A percentile compares a stretch with the other conserved stretches of the same genome.
These are phyloP conservation scores for Philonicus albiceps DNA, from an alignment of 2,888 invertebrate species.

Conservation along the genomic window DNA sequence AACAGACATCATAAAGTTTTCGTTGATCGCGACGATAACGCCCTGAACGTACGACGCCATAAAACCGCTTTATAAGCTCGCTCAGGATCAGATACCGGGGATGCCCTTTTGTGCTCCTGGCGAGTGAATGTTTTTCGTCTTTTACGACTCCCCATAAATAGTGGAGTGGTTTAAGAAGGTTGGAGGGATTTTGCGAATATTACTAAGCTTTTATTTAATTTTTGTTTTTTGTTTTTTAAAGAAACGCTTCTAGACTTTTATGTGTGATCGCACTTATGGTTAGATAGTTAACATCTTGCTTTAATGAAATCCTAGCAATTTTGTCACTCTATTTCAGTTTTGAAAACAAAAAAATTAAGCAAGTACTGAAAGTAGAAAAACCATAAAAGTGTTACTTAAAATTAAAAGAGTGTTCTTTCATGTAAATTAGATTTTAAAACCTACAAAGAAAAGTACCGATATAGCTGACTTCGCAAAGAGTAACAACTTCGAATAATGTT, in stretches of 20 bases:
- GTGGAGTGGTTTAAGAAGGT: background rate
- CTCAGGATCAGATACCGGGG: background rate
- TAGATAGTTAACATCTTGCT: background rate
- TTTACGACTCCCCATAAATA: background rate
- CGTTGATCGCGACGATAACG: constrained; percentile 2
- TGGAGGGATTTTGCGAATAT: background rate
- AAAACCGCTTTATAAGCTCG: constrained; percentile 3
- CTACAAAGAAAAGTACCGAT: too few species aligned
- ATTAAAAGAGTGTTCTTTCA: too few species aligned
- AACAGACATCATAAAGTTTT: constrained; percentile 11
- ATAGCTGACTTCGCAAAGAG: too few species aligned
- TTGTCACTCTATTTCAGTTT: background rate
- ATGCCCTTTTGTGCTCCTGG: background rate
- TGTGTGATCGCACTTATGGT: background rate
- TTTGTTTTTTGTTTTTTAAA: background rate
- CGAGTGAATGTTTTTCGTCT: background rate
- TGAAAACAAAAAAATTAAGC: too few species aligned
- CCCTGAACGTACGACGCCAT: background rate
- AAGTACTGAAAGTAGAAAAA: too few species aligned
- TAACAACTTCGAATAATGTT: too few species aligned
- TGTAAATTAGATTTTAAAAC: too few species aligned
- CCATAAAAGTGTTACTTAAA: too few species aligned
- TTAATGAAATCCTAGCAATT: background rate
- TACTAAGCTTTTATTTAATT: too few species aligned
- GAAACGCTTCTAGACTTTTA: background rate